Evolutionary conservation across 2,113 vertebrate species (phyloP).

Genomic region (Siniperca chuatsi): DNA sequence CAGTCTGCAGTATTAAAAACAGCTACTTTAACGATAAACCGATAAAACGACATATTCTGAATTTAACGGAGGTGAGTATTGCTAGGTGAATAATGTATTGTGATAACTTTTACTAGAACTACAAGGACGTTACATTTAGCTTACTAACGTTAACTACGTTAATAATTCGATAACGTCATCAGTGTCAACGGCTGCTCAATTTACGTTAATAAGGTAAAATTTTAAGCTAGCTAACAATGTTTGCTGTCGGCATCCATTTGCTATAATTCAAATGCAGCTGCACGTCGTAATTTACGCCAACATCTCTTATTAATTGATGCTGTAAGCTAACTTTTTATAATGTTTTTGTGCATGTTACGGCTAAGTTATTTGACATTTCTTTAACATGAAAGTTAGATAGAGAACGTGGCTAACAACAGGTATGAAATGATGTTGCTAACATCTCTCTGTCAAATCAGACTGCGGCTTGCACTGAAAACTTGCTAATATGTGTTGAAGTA

Average conservation of each 20-base stretch:
- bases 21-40: not conserved
- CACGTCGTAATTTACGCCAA: not conserved
- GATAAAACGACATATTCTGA: not conserved
- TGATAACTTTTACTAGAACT: not conserved
- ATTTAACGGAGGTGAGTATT: slow-evolving; percentile 43
- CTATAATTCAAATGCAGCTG: not conserved
- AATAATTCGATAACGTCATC: no score
- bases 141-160: not conserved
- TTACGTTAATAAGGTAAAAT: no score
- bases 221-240: not conserved
- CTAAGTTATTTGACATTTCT: not conserved
- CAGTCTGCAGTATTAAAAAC: not conserved
- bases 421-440: not conserved
- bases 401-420: not conserved
- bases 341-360: not conserved
- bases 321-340: not conserved
- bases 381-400: not conserved
- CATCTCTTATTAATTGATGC: not conserved
- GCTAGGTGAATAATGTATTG: no score
- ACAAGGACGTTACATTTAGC: not conserved
- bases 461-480: not conserved
- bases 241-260: not conserved
- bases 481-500: not conserved
- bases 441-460: no score
- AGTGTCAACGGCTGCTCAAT: not conserved